Conservation (phyloP, 2,797 vertebrate genomes). For the Saxicola maurus region DNA sequence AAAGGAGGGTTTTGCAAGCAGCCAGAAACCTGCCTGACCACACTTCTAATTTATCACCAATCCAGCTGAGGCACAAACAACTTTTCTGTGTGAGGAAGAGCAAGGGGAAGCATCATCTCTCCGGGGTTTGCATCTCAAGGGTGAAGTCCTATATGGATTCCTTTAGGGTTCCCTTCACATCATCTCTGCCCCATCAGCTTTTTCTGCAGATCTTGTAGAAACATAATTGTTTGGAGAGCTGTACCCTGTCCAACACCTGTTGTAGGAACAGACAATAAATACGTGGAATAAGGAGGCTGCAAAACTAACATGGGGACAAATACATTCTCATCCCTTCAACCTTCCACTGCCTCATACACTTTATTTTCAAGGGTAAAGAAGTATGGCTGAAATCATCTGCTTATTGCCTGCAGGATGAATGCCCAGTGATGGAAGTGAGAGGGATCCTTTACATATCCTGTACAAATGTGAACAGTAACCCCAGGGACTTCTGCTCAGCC, state of each 20-base stretch:
- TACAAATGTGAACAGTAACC: not conserved
- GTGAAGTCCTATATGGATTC: not conserved
- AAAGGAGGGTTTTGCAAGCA: not conserved
- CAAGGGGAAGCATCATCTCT: not conserved
- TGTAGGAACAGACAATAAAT: not conserved
- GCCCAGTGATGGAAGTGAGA: not conserved
- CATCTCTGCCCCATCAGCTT: not conserved
- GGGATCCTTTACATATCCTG: not conserved
- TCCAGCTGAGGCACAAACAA: not conserved
- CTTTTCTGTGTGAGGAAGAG: not conserved
- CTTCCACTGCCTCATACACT: not conserved
- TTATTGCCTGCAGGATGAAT: not conserved
- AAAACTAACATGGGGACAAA: not conserved
- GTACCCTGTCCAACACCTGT: not conserved
- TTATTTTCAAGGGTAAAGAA: not conserved
- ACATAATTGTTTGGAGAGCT: not conserved
- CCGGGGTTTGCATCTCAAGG: not conserved
- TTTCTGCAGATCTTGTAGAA: not conserved
- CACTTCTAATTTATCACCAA: fast-evolving
- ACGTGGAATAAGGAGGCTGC: not conserved
- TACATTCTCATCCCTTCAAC: not conserved
- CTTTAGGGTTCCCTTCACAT: not conserved
- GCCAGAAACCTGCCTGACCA: not conserved
- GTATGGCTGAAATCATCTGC: not conserved
- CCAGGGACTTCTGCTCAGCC: not conserved